Percentiles rank a stretch among this genome's conserved stretches.
phyloP scores from a whole-genome alignment of 1,140 invertebrate genomes.

The Lethocerus indicus region DNA sequence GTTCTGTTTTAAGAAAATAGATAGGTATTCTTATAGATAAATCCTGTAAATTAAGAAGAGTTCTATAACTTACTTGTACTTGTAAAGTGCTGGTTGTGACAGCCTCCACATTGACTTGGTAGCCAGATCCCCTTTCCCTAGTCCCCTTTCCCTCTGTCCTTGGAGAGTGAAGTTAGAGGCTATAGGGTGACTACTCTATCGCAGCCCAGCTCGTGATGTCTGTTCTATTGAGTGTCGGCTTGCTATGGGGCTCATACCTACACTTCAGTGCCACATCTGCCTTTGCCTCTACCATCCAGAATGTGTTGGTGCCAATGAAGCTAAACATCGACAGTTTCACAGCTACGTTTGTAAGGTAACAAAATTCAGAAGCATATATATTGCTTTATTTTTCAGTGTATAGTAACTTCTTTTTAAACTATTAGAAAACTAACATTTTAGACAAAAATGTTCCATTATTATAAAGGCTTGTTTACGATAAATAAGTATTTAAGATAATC shows the following conservation, averaged over 20 bases:
- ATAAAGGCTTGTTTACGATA: too few relatives aligned
- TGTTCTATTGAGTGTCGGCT: slow-evolving; percentile 63
- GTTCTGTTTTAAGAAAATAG: too few relatives aligned
- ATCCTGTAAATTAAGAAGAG: too few relatives aligned
- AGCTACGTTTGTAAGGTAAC: slow-evolving; percentile 54
- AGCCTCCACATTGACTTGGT: too few relatives aligned
- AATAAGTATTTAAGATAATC: too few relatives aligned
- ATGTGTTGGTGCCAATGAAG: slow-evolving; percentile 41
- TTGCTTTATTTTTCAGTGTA: neutral
- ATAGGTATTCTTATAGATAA: too few relatives aligned
- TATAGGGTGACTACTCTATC: slow-evolving; percentile 4
- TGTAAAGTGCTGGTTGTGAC: too few relatives aligned
- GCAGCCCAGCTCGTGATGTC: slow-evolving; percentile 26
- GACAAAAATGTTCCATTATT: neutral
- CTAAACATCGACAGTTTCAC: slow-evolving; percentile 22
- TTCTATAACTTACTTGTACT: too few relatives aligned
- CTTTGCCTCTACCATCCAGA: slow-evolving; percentile 71
- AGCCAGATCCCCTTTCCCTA: too few relatives aligned
- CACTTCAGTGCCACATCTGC: slow-evolving; percentile 61
- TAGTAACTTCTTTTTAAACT: neutral
- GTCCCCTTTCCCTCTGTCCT: too few relatives aligned
- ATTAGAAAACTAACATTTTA: neutral
- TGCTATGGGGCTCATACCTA: slow-evolving; percentile 49
- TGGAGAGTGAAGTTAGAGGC: too few relatives aligned
- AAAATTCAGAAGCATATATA: slow-evolving; percentile 12